Conservation (phyloP, 2,113 vertebrate species). For the Erinaceus europaeus region DNA sequence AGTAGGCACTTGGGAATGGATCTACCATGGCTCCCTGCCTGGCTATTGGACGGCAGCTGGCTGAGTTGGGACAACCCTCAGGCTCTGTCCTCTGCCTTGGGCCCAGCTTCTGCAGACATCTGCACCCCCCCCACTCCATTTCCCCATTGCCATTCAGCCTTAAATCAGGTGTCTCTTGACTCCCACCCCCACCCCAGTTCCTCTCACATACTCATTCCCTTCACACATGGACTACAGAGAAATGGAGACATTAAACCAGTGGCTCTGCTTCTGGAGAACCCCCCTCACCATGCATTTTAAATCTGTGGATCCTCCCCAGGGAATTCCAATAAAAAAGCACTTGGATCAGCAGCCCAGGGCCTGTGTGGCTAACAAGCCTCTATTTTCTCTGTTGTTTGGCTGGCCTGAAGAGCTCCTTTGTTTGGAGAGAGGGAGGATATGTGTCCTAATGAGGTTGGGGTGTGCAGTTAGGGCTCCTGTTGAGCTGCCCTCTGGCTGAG, state of each 20-base stretch:
- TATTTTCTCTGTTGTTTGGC: slow-evolving; percentile 63
- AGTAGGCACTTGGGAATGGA: neutral
- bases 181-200: too few species aligned
- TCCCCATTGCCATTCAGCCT: neutral
- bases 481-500: slow-evolving; percentile 38
- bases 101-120: neutral
- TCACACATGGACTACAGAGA: slow-evolving; percentile 24
- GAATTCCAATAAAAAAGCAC: slow-evolving; percentile 63
- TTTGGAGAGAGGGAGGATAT: slow-evolving; percentile 27
- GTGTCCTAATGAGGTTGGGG: slow-evolving; percentile 53
- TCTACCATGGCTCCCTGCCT: neutral
- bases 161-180: neutral
- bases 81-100: neutral
- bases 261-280: slow-evolving; percentile 21
- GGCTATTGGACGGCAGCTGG: neutral
- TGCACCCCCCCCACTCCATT: neutral
- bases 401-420: slow-evolving; percentile 70
- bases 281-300: slow-evolving; percentile 53
- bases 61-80: neutral
- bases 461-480: neutral
- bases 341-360: slow-evolving; percentile 63
- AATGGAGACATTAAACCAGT: slow-evolving; percentile 5
- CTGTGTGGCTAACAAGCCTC: slow-evolving; percentile 62
- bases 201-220: neutral
- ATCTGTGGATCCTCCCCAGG: slow-evolving; percentile 52